Conservation (phyloP, 2,888 invertebrate species). For the Luffia ferchaultella region DNA sequence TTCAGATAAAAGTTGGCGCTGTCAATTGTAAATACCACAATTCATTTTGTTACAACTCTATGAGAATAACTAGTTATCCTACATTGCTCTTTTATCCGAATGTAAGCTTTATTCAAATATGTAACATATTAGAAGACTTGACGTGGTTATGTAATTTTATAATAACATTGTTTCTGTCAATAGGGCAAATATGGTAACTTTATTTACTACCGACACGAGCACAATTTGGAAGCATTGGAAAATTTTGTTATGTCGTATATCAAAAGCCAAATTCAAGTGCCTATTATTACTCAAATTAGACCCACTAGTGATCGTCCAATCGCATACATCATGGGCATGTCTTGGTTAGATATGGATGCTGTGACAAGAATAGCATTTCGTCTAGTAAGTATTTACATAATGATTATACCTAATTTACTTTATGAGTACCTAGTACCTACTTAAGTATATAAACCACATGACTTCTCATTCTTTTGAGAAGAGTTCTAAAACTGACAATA, state of each 20-base stretch:
- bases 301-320: conserved; percentile 34
- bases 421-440: no score
- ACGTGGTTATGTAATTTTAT: conserved; percentile 1
- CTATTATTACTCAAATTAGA: conserved; percentile 26
- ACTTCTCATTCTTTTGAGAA: no score
- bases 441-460: no score
- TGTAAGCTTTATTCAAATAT: conserved; percentile 34
- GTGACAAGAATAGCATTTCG: conserved; percentile 74
- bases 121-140: no score
- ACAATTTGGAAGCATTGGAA: conserved; percentile 66
- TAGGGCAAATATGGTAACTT: conserved; percentile 62
- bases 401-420: not conserved
- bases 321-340: conserved; percentile 53
- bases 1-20: conserved; percentile 74
- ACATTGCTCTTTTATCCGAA: conserved; percentile 73
- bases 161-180: no score
- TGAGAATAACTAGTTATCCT: conserved; percentile 80
- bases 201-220: conserved; percentile 67
- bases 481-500: no score
- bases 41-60: conserved; percentile 73
- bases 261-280: conserved; percentile 31
- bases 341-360: conserved; percentile 62
- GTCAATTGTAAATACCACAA: conserved; percentile 91
- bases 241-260: conserved; percentile 71
- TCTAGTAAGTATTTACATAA: conserved; percentile 63